Percentiles rank a stretch among this genome's conserved stretches.
Conservation (phyloP, 2,888 invertebrate genomes). For the Tipula unca region DNA sequence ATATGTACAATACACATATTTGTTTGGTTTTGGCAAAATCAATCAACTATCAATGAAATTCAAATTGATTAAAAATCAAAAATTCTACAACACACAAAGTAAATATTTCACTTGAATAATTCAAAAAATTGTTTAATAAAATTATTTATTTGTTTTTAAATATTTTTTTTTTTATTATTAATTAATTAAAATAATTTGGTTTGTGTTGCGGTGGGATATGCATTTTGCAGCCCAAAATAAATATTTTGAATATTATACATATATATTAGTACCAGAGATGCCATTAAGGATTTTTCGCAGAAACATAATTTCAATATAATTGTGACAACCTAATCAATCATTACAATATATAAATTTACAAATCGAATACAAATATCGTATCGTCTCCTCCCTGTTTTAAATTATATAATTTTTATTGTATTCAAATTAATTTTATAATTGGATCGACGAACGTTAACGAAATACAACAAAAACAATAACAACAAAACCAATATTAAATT, state of each 20-base stretch:
- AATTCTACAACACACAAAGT: background rate
- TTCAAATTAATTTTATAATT: slow-evolving; percentile 8
- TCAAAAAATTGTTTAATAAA: background rate
- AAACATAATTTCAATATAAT: background rate
- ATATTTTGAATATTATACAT: background rate
- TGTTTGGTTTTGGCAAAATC: background rate
- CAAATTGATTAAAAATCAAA: background rate
- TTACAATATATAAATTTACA: background rate
- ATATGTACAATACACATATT: background rate
- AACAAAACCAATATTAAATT: background rate
- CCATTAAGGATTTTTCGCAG: background rate
- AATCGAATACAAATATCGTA: background rate
- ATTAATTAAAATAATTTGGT: background rate
- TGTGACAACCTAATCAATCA: background rate
- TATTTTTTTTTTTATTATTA: background rate
- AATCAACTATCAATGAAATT: background rate
- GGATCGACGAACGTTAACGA: slow-evolving; percentile 1
- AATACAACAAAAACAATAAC: background rate
- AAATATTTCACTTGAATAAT: slow-evolving; percentile 8
- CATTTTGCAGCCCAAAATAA: background rate
- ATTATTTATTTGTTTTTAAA: background rate
- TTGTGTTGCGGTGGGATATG: background rate
- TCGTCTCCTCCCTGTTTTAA: background rate
- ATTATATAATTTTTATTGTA: background rate
- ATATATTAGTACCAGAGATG: background rate